These are phyloP conservation scores for Vespertilio murinus DNA, from an alignment of 2,797 vertebrate species.

Conservation along the genomic window DNA sequence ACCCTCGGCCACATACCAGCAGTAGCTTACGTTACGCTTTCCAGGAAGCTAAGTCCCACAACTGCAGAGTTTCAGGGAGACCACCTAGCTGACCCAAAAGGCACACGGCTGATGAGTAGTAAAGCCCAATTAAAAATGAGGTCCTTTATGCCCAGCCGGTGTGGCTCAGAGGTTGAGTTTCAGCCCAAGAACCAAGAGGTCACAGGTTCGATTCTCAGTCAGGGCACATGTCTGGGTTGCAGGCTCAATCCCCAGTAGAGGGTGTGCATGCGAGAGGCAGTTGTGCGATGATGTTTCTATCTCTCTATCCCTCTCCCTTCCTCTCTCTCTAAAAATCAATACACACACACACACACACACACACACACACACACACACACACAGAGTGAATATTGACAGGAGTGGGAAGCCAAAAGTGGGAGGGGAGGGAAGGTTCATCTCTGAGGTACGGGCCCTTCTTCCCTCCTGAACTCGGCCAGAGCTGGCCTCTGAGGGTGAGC, in stretches of 20 bases:
- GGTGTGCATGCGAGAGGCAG: no score
- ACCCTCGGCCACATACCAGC: not conserved
- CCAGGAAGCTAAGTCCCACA: not conserved
- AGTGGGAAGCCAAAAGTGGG: accelerated
- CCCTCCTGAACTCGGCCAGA: not conserved
- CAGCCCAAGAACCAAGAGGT: no score
- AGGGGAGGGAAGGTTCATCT: not conserved
- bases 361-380: no score
- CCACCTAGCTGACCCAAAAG: not conserved
- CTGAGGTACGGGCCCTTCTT: not conserved
- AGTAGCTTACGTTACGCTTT: not conserved
- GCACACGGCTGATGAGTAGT: not conserved
- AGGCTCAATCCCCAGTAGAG: no score
- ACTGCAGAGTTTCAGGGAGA: not conserved
- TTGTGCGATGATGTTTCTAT: no score
- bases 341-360: no score
- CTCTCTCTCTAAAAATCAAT: no score
- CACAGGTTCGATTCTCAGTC: no score
- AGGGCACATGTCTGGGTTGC: no score
- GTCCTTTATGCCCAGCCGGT: not conserved
- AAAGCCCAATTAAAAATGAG: not conserved
- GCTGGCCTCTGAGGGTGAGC: not conserved
- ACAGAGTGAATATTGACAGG: not conserved
- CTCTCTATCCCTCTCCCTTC: no score
- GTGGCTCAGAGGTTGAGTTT: no score